Evolutionary conservation across 2,888 invertebrate species (phyloP).

Genomic region (Caenorhabditis sp.): DNA sequence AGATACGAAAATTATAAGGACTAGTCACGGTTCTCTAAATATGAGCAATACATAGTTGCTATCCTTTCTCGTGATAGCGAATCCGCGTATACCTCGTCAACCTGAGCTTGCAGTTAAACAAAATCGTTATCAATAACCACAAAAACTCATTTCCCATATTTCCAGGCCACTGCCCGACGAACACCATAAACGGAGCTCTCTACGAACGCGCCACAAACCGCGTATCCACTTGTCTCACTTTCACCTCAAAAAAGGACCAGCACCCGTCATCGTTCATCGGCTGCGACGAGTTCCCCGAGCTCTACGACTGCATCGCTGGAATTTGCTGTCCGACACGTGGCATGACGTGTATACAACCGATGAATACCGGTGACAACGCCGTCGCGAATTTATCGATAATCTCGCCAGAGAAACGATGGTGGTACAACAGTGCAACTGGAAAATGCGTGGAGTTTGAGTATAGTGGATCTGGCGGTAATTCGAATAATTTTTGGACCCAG

Average conservation of each 20-base stretch:
- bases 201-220: slow-evolving; percentile 75
- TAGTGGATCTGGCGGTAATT: slow-evolving; percentile 76
- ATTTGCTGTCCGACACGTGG: slow-evolving; percentile 80
- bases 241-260: slow-evolving; percentile 50
- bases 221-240: slow-evolving; percentile 75
- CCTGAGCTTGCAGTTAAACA: too few species aligned
- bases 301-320: slow-evolving; percentile 79
- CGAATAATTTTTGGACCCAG: slow-evolving; percentile 76
- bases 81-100: too few species aligned
- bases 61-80: too few species aligned
- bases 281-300: slow-evolving; percentile 79
- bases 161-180: slow-evolving; percentile 78
- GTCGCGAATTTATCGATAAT: neutral
- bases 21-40: too few species aligned
- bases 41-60: too few species aligned
- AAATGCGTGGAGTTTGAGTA: slow-evolving; percentile 76
- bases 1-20: too few species aligned
- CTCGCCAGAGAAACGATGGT: slow-evolving; percentile 67
- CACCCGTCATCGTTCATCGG: slow-evolving; percentile 72
- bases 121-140: too few species aligned
- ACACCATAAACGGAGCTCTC: slow-evolving; percentile 72
- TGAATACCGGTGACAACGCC: slow-evolving; percentile 57
- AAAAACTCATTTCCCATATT: too few species aligned
- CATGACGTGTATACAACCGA: slow-evolving; percentile 73
- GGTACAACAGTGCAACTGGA: slow-evolving; percentile 70